Evolutionary conservation across 2,888 invertebrate genomes (phyloP).

Genomic region (Nephrotoma flavescens): DNA sequence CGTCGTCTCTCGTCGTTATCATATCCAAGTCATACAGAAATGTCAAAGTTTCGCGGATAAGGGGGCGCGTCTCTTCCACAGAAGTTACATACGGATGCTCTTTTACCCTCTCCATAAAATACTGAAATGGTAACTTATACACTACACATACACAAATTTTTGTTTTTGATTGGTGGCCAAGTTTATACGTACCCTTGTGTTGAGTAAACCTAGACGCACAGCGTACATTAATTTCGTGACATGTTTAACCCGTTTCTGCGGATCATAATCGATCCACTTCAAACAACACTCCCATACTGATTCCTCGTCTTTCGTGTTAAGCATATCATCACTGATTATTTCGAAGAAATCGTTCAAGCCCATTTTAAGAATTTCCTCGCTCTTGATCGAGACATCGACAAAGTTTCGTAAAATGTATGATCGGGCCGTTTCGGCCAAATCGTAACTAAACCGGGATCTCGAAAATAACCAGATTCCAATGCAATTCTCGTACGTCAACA

Average conservation of each 20-base stretch:
- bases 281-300: constrained; percentile 74
- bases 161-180: not conserved
- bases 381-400: constrained; percentile 52
- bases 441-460: constrained; percentile 54
- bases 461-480: constrained; percentile 77
- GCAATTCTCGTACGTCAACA: constrained; percentile 62
- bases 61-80: constrained; percentile 69
- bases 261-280: constrained; percentile 73
- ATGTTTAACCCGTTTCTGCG: constrained; percentile 52
- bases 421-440: constrained; percentile 43
- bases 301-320: constrained; percentile 80
- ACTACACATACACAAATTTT: not conserved
- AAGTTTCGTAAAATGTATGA: constrained; percentile 62
- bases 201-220: constrained; percentile 67
- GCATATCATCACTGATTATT: constrained; percentile 66
- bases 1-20: constrained; percentile 61
- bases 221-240: constrained; percentile 67
- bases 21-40: constrained; percentile 87
- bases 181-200: constrained; percentile 46
- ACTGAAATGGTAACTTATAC: constrained; percentile 36
- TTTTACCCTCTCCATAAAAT: constrained; percentile 80
- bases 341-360: constrained; percentile 56
- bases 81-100: constrained; percentile 74
- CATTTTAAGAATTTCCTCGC: constrained; percentile 58
- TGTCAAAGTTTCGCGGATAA: constrained; percentile 80